Evolutionary conservation across 2,888 invertebrate genomes (phyloP).

Genomic region (Himalopsyche tibetana): DNA sequence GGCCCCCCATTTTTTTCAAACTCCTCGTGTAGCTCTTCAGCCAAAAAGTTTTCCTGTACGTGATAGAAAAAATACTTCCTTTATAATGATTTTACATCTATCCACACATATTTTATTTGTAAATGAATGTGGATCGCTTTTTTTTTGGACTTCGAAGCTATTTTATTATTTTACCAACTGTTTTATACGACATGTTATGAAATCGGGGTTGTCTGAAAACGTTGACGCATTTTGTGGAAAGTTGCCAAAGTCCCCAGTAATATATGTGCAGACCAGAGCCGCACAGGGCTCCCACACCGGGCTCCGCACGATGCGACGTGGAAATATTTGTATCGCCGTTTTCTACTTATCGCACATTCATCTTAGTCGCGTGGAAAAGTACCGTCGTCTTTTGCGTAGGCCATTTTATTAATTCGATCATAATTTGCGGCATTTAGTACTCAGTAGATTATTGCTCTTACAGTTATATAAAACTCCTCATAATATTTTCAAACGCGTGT

Average conservation of each 20-base stretch:
- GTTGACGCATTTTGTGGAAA: not conserved
- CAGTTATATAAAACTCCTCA: too few relatives aligned
- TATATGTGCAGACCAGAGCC: conserved; percentile 24
- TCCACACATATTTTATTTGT: too few relatives aligned
- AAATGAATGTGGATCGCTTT: not conserved
- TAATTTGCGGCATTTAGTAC: not conserved
- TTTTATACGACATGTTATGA: conserved; percentile 4
- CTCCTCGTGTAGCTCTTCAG: too few relatives aligned
- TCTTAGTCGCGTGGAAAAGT: not conserved
- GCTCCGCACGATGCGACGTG: not conserved
- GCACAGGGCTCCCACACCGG: not conserved
- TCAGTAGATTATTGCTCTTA: too few relatives aligned
- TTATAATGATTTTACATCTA: too few relatives aligned
- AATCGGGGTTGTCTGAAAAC: not conserved
- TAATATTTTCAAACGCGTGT: too few relatives aligned
- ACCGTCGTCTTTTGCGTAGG: conserved; percentile 17
- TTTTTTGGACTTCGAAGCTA: not conserved
- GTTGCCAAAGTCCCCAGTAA: conserved; percentile 3
- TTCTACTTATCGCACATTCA: conserved; percentile 5
- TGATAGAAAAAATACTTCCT: too few relatives aligned
- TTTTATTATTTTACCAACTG: not conserved
- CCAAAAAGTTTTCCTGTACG: too few relatives aligned
- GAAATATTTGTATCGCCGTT: not conserved
- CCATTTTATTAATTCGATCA: not conserved
- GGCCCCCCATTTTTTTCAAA: too few relatives aligned